phyloP scores from a whole-genome alignment of 2,888 invertebrate species.

The Cynaeus angustus region DNA sequence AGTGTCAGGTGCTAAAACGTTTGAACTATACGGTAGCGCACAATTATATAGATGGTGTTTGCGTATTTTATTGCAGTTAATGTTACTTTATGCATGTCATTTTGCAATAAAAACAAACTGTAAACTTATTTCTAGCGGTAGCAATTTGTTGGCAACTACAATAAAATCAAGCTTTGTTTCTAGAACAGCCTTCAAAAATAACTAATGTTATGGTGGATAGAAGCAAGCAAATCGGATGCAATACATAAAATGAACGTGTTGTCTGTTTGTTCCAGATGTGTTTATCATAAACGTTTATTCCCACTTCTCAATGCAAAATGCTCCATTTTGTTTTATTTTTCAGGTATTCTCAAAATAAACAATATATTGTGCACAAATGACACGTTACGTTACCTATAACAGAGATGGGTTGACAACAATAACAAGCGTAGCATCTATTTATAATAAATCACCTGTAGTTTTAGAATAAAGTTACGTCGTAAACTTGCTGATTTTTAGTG shows the following conservation, averaged over 20 bases:
- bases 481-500: neutral
- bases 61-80: constrained; percentile 58
- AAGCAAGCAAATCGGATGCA: neutral
- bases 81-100: constrained; percentile 55
- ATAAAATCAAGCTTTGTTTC: constrained; percentile 22
- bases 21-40: constrained; percentile 52
- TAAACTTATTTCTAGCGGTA: constrained; percentile 38
- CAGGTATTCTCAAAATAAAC: no score
- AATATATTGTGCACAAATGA: no score
- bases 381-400: neutral
- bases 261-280: neutral
- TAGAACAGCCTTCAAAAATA: constrained; percentile 8
- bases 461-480: neutral
- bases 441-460: neutral
- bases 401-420: neutral
- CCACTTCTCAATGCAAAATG: no score
- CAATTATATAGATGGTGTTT: constrained; percentile 55
- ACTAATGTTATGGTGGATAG: neutral
- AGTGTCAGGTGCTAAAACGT: constrained; percentile 61
- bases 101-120: constrained; percentile 50
- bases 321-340: no score
- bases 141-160: constrained; percentile 33
- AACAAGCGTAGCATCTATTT: neutral
- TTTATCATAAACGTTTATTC: no score
- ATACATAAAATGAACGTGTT: neutral